Evolutionary conservation across 2,113 vertebrate species (phyloP), one percentile per base, ranked within the genome.

Genomic region (Corvus moneduloides): DNA sequence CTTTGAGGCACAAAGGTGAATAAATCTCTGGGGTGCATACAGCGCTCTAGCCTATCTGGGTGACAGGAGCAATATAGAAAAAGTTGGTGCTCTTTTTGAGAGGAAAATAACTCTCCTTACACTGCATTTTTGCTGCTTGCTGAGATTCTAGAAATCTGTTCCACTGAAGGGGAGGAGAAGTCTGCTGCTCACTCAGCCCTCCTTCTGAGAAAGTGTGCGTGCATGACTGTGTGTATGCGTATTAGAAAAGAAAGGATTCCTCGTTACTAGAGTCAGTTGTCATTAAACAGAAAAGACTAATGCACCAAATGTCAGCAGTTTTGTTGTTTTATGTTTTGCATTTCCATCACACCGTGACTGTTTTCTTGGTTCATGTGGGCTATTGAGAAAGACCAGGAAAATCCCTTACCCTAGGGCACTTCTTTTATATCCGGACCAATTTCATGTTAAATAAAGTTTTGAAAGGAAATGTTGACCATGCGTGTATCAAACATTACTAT

Each of bases 1-100:
- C 73, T 97, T 87, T 56, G 97, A 97, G 95, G 68, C 66, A 92
- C 96, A 96, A 95, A 89, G 91, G 89, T 93, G 90, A 94, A 89
- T 92, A 90, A 67, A 90, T 77, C 94, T 97, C 72, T 87, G 72
- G 84, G 80, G 44, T 77, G 73, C 79, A 64, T 32, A 89, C 26
- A 95, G 66, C 26, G 13, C 41, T 71, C 73, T 78, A 68, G 81
- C n/a, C 37, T 93, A 44, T 81, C 48, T 74, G 33, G 71, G 90
- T 71, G 89, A 81, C 67, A 61, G 79, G 56, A 90, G 78, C 69
- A 90, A 83, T 46, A 52, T 1, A 67, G 84, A 96, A 94, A 64
- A 76, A 54, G 22, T 37, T 21, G 81, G 59, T 97, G 67, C 52
- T 89, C 76, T 88, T 68, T 63, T 43, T 44, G 37, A 61, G 85